Evolutionary conservation across 1,140 invertebrate genomes (phyloP), one percentile per base, ranked within the genome.

Genomic region (Bombus confusus): DNA sequence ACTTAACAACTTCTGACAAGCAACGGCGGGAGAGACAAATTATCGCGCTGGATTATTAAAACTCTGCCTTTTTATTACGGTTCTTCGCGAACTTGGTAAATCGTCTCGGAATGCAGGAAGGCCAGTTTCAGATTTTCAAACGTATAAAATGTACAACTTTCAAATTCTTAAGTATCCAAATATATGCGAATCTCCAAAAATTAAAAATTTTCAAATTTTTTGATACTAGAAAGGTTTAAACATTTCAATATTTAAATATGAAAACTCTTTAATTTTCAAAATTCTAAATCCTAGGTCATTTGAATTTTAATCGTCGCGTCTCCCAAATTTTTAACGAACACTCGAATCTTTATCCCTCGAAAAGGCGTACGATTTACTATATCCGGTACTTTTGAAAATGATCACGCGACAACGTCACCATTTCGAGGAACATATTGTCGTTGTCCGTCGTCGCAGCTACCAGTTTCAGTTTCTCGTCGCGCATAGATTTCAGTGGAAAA

Each of bases 401-500:
- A 6, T 41, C 39, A 12, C 39, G 13, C 37, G 9, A n/a, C 37
- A 28, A 15, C 25, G 5, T 41, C 25, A 1, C 39, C 37, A 41
- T 72, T 41, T 41, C 69, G 28, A 47, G 31, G 9, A 74, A 74
- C 72, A 41, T 52, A 52, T 52, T 6, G 72, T 22, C 41, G 37
- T 12, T 39, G 12, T 13, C 4, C 25, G 31, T 52, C 22, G 31
- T 28, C 31, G 52, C 3, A 62, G 57, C 57, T 25, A 62, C 28
- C 12, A 57, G 37, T 76, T 62, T 47, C 59, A 62, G 25, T 77
- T 77, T 22, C 57, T 77, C 75, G n/a, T 39, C 3, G 18, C 57
- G 34, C 62, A 34, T 68, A 77, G 81, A 83, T 83, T 77, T 83
- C 62, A 28, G 47, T 12, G 25, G 34, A 62, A 71, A 71, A 84